These are phyloP conservation scores for Girardia tigrina DNA, from an alignment of 2,888 invertebrate genomes.

Conservation along the genomic window DNA sequence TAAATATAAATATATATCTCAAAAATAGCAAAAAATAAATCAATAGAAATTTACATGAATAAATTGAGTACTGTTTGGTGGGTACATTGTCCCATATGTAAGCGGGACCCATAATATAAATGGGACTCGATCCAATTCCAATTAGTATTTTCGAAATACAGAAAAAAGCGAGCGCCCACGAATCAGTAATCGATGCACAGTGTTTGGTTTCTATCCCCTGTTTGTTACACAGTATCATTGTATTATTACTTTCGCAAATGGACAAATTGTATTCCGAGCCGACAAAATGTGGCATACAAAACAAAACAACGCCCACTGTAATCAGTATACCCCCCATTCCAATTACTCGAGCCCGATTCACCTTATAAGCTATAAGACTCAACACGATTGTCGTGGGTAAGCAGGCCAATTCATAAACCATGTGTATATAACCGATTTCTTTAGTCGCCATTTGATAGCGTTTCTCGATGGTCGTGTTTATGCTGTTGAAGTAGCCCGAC, in stretches of 20 bases:
- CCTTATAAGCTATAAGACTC: constrained; percentile 37
- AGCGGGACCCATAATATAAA: constrained; percentile 39
- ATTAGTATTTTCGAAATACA: constrained; percentile 37
- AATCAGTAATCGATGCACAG: no score
- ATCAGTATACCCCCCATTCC: constrained; percentile 37
- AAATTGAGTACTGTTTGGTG: constrained; percentile 37
- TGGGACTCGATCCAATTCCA: constrained; percentile 38
- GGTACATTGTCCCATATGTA: constrained; percentile 39
- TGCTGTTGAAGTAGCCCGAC: constrained; percentile 38
- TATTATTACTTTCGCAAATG: neutral
- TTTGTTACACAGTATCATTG: neutral
- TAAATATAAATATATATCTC: no score
- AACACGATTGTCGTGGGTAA: constrained; percentile 37
- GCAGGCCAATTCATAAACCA: constrained; percentile 38
- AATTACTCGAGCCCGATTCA: constrained; percentile 38
- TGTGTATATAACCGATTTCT: constrained; percentile 38
- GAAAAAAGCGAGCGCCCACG: constrained; percentile 38
- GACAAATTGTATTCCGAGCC: constrained; percentile 33
- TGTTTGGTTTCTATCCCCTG: no score
- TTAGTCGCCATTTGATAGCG: constrained; percentile 38
- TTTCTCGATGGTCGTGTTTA: constrained; percentile 38
- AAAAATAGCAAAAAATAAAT: no score
- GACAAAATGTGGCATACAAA: constrained; percentile 38
- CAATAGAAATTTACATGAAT: constrained; percentile 37
- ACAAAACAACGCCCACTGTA: constrained; percentile 38